Conservation (phyloP, 2,797 vertebrate species). For the Diplodus puntazzo region DNA sequence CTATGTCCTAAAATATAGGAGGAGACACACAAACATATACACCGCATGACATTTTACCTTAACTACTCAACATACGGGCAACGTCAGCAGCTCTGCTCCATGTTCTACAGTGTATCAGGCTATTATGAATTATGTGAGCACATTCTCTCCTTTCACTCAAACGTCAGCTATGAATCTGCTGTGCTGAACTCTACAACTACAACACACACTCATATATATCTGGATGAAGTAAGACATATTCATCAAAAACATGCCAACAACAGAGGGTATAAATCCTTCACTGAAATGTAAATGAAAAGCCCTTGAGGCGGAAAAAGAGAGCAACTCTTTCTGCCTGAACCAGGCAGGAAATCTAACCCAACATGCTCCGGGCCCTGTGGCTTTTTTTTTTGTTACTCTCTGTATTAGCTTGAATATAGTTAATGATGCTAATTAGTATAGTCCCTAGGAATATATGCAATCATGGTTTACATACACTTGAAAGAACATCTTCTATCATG, state of each 20-base stretch:
- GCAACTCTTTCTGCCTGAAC: background rate
- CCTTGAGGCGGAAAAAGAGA: background rate
- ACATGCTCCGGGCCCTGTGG: background rate
- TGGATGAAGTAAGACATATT: constrained; percentile 19
- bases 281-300: constrained; percentile 17
- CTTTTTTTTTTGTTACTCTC: background rate
- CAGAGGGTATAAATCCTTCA: constrained; percentile 7
- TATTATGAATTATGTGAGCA: constrained; percentile 8
- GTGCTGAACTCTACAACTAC: background rate
- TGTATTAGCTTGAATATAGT: constrained; percentile 6
- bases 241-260: constrained; percentile 28
- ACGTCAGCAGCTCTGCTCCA: constrained; percentile 9
- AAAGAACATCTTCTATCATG: too few species aligned
- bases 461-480: too few species aligned
- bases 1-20: background rate
- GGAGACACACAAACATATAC: background rate
- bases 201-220: background rate
- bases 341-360: background rate
- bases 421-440: constrained; percentile 42
- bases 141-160: constrained; percentile 24
- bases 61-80: constrained; percentile 15
- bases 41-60: background rate
- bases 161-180: background rate
- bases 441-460: background rate
- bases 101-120: background rate